These are phyloP conservation scores for Epiblema foenella DNA, from an alignment of 2,888 invertebrate genomes.

Conservation along the genomic window DNA sequence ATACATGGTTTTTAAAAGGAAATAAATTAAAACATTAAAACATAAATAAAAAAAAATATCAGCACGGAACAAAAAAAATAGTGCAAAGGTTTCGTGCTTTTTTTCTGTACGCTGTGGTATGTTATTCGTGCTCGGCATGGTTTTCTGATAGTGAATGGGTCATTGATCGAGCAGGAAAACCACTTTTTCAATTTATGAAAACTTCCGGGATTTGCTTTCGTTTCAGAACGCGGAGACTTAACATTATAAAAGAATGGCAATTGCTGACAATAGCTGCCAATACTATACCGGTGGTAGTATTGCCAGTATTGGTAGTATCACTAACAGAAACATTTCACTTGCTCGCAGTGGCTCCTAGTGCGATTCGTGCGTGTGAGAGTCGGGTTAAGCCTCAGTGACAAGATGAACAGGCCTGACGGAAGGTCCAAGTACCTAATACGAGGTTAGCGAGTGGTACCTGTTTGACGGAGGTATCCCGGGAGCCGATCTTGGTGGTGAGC, in stretches of 20 bases:
- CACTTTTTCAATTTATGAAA: constrained; percentile 1
- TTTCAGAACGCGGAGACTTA: not conserved
- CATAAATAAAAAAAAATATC: not conserved
- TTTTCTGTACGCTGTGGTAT: not conserved
- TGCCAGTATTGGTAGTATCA: too few species aligned
- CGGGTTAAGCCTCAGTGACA: too few species aligned
- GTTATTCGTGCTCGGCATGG: not conserved
- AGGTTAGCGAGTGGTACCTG: constrained; percentile 66
- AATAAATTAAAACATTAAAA: too few species aligned
- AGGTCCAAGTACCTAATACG: too few species aligned
- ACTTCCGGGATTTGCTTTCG: not conserved
- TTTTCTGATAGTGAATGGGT: not conserved
- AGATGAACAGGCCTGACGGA: too few species aligned
- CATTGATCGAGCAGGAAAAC: not conserved
- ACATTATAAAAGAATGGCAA: too few species aligned
- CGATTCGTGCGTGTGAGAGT: too few species aligned
- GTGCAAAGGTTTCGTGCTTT: not conserved
- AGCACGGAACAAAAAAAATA: not conserved
- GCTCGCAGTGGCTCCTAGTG: too few species aligned
- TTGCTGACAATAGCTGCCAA: too few species aligned
- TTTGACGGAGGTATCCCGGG: constrained; percentile 85
- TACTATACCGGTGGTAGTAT: too few species aligned
- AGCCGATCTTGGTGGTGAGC: constrained; percentile 90
- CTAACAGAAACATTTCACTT: too few species aligned
- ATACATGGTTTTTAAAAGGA: not conserved